A percentile compares a stretch with the other conserved stretches of the same genome.
phyloP scores from a whole-genome alignment of 2,888 invertebrate genomes.

The Andrena bicolor region DNA sequence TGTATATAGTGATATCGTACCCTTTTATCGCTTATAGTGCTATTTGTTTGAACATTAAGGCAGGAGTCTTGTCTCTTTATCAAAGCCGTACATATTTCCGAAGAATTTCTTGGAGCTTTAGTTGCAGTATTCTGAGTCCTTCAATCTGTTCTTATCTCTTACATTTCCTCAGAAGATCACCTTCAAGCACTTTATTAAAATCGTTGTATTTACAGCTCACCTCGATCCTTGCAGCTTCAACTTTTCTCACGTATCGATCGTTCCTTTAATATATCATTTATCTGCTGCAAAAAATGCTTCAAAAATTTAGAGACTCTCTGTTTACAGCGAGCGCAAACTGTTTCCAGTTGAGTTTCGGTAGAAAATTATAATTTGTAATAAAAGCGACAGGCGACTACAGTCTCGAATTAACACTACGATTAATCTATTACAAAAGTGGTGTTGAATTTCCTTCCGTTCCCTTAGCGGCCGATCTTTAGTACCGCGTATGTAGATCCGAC shows the following conservation, averaged over 20 bases:
- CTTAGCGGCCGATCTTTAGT: slow-evolving; percentile 17
- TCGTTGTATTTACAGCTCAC: slow-evolving; percentile 39
- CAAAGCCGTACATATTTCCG: slow-evolving; percentile 16
- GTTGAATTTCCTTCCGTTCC: slow-evolving; percentile 13
- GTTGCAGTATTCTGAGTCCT: slow-evolving; percentile 6
- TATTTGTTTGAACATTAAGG: slow-evolving; percentile 63
- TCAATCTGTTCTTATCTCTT: slow-evolving; percentile 13
- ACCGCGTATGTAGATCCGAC: slow-evolving; percentile 15
- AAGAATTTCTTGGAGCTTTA: background rate
- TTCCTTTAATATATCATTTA: slow-evolving; percentile 13
- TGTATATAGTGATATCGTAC: slow-evolving; percentile 55
- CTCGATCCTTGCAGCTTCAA: slow-evolving; percentile 2
- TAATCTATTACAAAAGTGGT: slow-evolving; percentile 23
- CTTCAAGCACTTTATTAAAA: slow-evolving; percentile 23
- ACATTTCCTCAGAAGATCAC: background rate
- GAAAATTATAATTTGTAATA: slow-evolving; percentile 32
- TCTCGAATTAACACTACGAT: background rate
- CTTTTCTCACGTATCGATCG: slow-evolving; percentile 2
- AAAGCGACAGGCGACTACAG: slow-evolving; percentile 5
- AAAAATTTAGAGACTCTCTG: slow-evolving; percentile 23
- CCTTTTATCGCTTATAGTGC: slow-evolving; percentile 42
- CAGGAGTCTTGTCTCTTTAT: slow-evolving; percentile 60
- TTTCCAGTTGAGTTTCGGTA: slow-evolving; percentile 25
- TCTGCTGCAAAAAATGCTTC: slow-evolving; percentile 14
- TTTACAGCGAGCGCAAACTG: background rate